Base-by-base conservation (phyloP, 2,113 vertebrate genomes). In the Corythoichthys intestinalis region DNA sequence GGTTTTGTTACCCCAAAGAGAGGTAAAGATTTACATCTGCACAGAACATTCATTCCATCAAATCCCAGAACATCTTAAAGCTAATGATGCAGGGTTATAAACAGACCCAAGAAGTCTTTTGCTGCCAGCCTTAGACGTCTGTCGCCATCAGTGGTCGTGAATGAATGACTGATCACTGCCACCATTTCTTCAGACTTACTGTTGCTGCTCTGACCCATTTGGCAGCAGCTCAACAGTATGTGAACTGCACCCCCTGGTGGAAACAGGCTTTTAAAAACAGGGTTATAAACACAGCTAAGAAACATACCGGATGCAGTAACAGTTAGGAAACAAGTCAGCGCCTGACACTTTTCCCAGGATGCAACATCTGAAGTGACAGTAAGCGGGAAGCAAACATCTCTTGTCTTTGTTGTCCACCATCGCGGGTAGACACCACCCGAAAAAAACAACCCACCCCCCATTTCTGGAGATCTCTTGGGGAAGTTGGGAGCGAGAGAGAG, bases 361-460 rank as follows among this genome's bases (percentile, higher is more conserved):
- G 44, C 46, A 37, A 62, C 57, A 75, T 73, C 34, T 69, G 53
- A 71, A 74, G 44, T 59, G 72, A 66, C 71, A 67, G 61, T 56
- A 50, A 57, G 46, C 37, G 64, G 15, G 7, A 37, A 56, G 72
- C 65, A 82, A 83, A 83, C 70, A 74, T 78, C 34, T 75, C 57
- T 56, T 28, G 46, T 83, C 84, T 88, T 88, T 86, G 79, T 86
- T 80, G 81, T 81, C 83, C 79, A 53, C 63, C 44, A 63, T 46
- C 7, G 61, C 60, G 49, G 60, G 38, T 67, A 80, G 34, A 74
- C 69, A 82, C 57, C 70, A 80, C 73, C 72, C 76, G 58, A 34
- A 63, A 62, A 63, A 35, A 47, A 63, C 20, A 63, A 28, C 61
- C 61, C 44, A n/a, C 62, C 39, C 70, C 39, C 9, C 38, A 7